A percentile compares a stretch with the other conserved stretches of the same genome.
Evolutionary conservation across 2,113 vertebrate genomes (phyloP).

Genomic region (Myrmecophaga tridactyla): DNA sequence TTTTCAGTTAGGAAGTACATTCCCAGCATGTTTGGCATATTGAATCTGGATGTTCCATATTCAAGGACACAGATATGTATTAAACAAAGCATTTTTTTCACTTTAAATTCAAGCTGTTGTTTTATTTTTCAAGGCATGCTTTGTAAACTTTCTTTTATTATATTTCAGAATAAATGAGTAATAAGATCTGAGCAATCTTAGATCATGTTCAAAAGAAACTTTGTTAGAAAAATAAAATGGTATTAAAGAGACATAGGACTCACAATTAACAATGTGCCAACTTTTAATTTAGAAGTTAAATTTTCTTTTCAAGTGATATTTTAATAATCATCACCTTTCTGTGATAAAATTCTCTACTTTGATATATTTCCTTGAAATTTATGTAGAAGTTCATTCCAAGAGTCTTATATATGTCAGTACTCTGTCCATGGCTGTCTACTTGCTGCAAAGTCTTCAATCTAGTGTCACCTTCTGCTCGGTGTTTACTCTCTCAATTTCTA

Average conservation of each 20-base stretch:
- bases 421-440: neutral
- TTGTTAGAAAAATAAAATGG: neutral
- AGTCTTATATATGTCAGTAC: neutral
- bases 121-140: neutral
- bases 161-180: constrained; percentile 2
- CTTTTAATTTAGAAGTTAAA: neutral
- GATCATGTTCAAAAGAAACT: neutral
- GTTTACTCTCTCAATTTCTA: neutral
- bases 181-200: neutral
- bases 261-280: neutral
- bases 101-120: neutral
- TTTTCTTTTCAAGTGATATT: constrained; percentile 6
- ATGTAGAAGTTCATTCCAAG: neutral
- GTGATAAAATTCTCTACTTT: neutral
- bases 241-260: neutral
- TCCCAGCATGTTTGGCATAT: neutral
- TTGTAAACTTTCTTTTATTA: neutral
- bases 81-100: neutral
- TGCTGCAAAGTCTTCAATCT: neutral
- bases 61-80: neutral
- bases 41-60: neutral
- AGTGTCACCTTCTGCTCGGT: neutral
- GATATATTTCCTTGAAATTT: neutral
- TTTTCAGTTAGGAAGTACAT: constrained; percentile 1
- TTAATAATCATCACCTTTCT: neutral